Percentiles rank a stretch among this genome's conserved stretches.
These are phyloP conservation scores for Zhuqinia jingwanae DNA, from an alignment of 2,888 invertebrate species.

Conservation along the genomic window DNA sequence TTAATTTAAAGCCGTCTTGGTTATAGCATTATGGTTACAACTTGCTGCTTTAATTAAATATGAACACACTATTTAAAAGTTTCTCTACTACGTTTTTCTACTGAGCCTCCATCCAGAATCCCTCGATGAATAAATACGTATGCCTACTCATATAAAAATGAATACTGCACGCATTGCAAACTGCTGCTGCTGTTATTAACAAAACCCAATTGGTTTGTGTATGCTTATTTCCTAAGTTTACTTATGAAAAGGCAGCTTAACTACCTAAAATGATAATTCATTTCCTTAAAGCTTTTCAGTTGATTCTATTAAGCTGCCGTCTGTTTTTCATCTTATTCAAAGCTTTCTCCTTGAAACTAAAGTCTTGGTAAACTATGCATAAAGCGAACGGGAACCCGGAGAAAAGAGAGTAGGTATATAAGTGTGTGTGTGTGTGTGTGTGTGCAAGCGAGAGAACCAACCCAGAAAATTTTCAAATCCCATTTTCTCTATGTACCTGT, in stretches of 20 bases:
- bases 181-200: no score
- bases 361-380: neutral
- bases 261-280: slow-evolving; percentile 62
- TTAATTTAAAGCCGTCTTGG: no score
- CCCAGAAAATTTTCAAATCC: slow-evolving; percentile 58
- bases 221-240: slow-evolving; percentile 8
- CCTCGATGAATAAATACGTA: no score
- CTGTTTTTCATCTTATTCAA: slow-evolving; percentile 38
- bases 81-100: no score
- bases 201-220: slow-evolving; percentile 51
- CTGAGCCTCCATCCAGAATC: no score
- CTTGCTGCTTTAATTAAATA: no score
- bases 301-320: slow-evolving; percentile 63
- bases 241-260: slow-evolving; percentile 45
- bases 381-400: neutral
- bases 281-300: slow-evolving; percentile 68
- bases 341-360: slow-evolving; percentile 41
- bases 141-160: no score
- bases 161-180: no score
- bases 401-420: neutral
- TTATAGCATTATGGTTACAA: no score
- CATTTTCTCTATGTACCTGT: slow-evolving; percentile 22
- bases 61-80: no score
- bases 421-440: neutral
- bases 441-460: neutral